A percentile compares a stretch with the other conserved stretches of the same genome.
Evolutionary conservation across 2,888 invertebrate genomes (phyloP).

Genomic region (Chirona hameri): DNA sequence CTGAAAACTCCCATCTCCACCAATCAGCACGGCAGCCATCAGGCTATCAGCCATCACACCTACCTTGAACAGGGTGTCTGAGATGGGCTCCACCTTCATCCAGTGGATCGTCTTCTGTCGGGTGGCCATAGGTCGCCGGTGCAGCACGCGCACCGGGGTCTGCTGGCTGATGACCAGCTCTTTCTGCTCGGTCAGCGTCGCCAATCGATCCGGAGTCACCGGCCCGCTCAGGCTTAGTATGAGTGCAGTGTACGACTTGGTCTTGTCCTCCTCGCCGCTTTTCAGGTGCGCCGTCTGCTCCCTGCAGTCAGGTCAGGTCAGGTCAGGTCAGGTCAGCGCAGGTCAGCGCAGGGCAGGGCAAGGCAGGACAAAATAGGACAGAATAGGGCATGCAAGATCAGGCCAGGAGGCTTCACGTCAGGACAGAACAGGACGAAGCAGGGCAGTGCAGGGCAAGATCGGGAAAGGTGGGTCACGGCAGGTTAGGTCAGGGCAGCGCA

Average conservation of each 20-base stretch:
- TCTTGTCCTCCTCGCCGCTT: slow-evolving; percentile 81
- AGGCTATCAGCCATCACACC: neutral
- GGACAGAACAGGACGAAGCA: too few species aligned
- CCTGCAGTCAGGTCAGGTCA: slow-evolving; percentile 28
- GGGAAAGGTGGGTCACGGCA: too few species aligned
- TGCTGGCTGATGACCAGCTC: slow-evolving; percentile 66
- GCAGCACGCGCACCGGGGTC: slow-evolving; percentile 87
- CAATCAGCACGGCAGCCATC: too few species aligned
- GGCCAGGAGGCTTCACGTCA: too few species aligned
- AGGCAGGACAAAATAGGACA: too few species aligned
- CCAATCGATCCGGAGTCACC: slow-evolving; percentile 44
- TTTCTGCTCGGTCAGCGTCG: slow-evolving; percentile 55
- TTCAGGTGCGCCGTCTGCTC: slow-evolving; percentile 56
- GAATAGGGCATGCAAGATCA: too few species aligned
- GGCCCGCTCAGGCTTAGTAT: slow-evolving; percentile 48
- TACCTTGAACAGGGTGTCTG: slow-evolving; percentile 45
- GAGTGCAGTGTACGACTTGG: slow-evolving; percentile 79
- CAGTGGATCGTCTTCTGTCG: slow-evolving; percentile 64
- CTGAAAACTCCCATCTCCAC: too few species aligned
- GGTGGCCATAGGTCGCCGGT: slow-evolving; percentile 70
- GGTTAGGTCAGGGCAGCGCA: too few species aligned
- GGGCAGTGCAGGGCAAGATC: neutral
- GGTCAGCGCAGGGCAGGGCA: too few species aligned
- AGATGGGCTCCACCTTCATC: slow-evolving; percentile 58
- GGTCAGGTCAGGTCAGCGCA: neutral